Percentiles rank a stretch among this genome's conserved stretches.
Evolutionary conservation across 2,797 vertebrate genomes (phyloP).

Genomic region (Pempheris klunzingeri): DNA sequence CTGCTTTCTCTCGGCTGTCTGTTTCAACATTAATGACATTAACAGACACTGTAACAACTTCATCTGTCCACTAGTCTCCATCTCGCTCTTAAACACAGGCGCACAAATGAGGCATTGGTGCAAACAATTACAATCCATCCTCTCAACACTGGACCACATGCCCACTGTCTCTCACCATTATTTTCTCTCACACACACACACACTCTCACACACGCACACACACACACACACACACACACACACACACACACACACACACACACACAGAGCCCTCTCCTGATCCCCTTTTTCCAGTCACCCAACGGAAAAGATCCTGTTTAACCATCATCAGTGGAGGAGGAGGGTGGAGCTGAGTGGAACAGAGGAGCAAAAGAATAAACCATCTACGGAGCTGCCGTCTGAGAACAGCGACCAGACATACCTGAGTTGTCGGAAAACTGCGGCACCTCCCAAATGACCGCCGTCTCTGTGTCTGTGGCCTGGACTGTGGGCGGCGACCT

Average conservation of each 20-base stretch:
- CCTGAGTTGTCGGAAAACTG: constrained; percentile 99
- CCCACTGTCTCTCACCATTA: constrained; percentile 36
- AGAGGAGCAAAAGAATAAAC: constrained; percentile 65
- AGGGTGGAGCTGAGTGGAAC: constrained; percentile 61
- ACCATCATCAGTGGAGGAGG: constrained; percentile 60
- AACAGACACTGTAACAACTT: constrained; percentile 51
- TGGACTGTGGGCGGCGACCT: constrained; percentile 91
- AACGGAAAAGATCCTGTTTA: constrained; percentile 74
- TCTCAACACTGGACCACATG: constrained; percentile 20
- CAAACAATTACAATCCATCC: constrained; percentile 41
- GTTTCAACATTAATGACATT: constrained; percentile 62
- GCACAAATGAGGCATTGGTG: constrained; percentile 31
- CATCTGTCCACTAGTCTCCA: constrained; percentile 30
- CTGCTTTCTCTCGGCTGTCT: constrained; percentile 58
- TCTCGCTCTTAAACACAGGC: constrained; percentile 36
- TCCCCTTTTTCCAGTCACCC: constrained; percentile 67
- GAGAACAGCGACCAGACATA: constrained; percentile 75
- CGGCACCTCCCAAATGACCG: constrained; percentile 92
- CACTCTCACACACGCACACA: background rate
- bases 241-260: background rate
- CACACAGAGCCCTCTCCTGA: constrained; percentile 32
- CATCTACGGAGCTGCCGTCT: constrained; percentile 42
- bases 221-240: constrained; percentile 19
- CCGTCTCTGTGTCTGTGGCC: constrained; percentile 83
- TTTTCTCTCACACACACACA: constrained; percentile 16